These are phyloP conservation scores for Hydractinia symbiolongicarpus DNA, from an alignment of 30 jellyfish, hydroid and myxozoan species.

Conservation along the genomic window DNA sequence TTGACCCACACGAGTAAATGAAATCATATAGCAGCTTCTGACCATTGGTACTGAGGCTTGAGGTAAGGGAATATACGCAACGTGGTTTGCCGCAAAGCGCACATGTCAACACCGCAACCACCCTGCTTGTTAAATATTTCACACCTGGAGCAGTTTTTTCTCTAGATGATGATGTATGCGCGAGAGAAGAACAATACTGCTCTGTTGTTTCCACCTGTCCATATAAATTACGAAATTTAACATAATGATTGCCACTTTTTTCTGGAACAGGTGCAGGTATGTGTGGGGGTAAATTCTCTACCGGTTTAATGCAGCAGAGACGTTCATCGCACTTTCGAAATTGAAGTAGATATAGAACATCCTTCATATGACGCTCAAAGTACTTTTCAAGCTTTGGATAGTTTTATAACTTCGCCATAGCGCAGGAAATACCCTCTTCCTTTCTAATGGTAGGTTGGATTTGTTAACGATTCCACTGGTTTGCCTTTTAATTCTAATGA, in stretches of 20 bases:
- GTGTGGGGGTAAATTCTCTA: constrained; percentile 23
- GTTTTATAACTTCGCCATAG: constrained; percentile 14
- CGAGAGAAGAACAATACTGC: constrained; percentile 28
- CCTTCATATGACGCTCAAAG: constrained; percentile 8
- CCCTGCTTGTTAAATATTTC: too few relatives aligned
- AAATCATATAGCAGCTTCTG: too few relatives aligned
- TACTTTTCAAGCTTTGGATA: constrained; percentile 23
- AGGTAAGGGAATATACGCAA: too few relatives aligned
- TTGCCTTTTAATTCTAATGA: constrained; percentile 23
- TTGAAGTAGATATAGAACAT: constrained; percentile 25
- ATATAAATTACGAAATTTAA: constrained; percentile 15
- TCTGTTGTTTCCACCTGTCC: constrained; percentile 25
- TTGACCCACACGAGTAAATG: too few relatives aligned
- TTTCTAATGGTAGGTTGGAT: background rate
- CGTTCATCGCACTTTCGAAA: constrained; percentile 33
- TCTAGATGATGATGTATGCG: background rate
- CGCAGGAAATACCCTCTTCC: constrained; percentile 19
- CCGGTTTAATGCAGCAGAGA: constrained; percentile 13
- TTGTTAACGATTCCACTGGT: constrained; percentile 17
- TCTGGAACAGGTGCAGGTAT: constrained; percentile 31
- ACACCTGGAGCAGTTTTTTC: too few relatives aligned
- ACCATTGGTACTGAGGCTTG: too few relatives aligned
- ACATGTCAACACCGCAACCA: too few relatives aligned
- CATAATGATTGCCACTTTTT: constrained; percentile 16
- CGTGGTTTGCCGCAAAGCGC: too few relatives aligned